Conservation (phyloP, 2,113 vertebrate species). For the Cololabis saira region DNA sequence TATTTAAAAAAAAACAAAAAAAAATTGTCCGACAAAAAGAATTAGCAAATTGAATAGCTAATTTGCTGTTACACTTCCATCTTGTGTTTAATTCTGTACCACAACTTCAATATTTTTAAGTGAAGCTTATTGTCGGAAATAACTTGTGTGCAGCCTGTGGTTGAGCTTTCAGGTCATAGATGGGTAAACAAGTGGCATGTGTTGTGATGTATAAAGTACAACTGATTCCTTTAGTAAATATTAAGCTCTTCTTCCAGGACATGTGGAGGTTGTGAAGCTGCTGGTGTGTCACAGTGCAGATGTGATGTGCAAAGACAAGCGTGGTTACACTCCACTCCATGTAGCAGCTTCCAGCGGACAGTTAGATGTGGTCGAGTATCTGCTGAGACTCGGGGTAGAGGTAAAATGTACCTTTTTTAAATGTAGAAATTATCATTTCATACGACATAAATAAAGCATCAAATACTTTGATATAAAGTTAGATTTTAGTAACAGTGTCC, state of each 20-base stretch:
- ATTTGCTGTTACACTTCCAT: background rate
- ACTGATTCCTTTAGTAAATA: conserved; percentile 2
- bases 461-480: too few relatives aligned
- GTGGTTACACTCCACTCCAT: conserved; percentile 93
- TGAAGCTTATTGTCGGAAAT: too few relatives aligned
- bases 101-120: too few relatives aligned
- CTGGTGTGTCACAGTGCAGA: conserved; percentile 89
- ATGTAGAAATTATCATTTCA: too few relatives aligned
- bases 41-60: too few relatives aligned
- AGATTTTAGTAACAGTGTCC: too few relatives aligned
- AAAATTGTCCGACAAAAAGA: too few relatives aligned
- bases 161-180: background rate
- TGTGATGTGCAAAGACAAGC: conserved; percentile 89
- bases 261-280: conserved; percentile 93
- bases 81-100: too few relatives aligned
- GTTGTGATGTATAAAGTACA: background rate
- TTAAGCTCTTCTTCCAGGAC: conserved; percentile 79
- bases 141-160: background rate
- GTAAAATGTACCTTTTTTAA: conserved; percentile 67
- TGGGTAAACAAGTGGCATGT: background rate
- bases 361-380: conserved; percentile 88
- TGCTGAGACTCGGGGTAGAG: conserved; percentile 89
- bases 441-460: too few relatives aligned
- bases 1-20: too few relatives aligned
- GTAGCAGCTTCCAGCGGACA: conserved; percentile 91